Conservation (phyloP, 1,140 invertebrate genomes). For the Eumaeus atala region DNA sequence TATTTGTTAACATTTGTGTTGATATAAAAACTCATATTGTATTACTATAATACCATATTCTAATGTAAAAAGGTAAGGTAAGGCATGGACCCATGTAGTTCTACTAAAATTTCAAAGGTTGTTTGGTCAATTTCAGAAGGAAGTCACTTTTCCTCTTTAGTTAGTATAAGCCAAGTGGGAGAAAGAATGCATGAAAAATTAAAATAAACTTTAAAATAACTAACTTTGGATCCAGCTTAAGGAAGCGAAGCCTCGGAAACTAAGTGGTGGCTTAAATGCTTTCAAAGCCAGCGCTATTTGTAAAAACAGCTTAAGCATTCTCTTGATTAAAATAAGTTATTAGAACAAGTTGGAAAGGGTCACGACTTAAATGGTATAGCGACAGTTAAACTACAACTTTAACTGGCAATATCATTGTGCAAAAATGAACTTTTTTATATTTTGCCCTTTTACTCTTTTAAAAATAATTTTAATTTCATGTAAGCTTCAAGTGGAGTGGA, state of each 20-base stretch:
- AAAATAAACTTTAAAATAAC: slow-evolving; percentile 17
- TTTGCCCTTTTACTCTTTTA: no score
- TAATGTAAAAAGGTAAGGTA: no score
- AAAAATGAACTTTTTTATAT: no score
- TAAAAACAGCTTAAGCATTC: slow-evolving; percentile 18
- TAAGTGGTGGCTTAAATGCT: slow-evolving; percentile 18
- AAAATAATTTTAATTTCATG: no score
- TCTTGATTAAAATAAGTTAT: slow-evolving; percentile 19
- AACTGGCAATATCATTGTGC: no score
- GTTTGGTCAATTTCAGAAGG: neutral
- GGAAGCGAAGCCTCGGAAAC: slow-evolving; percentile 14
- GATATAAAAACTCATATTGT: no score
- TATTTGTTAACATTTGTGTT: no score
- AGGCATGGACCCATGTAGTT: no score
- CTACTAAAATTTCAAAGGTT: no score
- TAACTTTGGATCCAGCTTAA: slow-evolving; percentile 15
- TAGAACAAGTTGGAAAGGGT: slow-evolving; percentile 16
- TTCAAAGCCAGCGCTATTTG: slow-evolving; percentile 17
- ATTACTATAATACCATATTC: no score
- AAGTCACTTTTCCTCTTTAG: neutral
- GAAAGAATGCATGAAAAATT: slow-evolving; percentile 13
- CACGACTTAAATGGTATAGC: slow-evolving; percentile 9
- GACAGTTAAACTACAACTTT: no score
- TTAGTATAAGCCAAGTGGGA: neutral
- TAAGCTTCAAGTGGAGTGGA: no score